phyloP scores from a whole-genome alignment of 2,797 vertebrate genomes.

The Epinephelus awoara region DNA sequence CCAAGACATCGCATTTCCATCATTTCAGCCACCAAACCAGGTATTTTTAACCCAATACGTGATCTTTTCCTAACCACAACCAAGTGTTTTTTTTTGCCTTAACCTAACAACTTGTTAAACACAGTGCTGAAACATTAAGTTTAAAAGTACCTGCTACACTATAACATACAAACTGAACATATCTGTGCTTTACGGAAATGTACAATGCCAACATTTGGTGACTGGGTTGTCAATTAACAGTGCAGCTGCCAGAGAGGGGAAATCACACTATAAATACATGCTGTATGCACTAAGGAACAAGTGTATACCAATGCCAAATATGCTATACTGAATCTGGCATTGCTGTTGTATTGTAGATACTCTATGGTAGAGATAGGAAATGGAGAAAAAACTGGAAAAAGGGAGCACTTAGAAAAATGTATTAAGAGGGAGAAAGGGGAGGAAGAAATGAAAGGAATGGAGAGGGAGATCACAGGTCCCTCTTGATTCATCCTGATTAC shows the following conservation, averaged over 20 bases:
- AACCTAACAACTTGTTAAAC: no score
- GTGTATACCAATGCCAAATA: constrained; percentile 9
- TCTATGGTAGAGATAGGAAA: not conserved
- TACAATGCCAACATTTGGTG: no score
- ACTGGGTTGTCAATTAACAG: constrained; percentile 15
- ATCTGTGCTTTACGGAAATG: no score
- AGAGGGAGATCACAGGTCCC: constrained; percentile 78
- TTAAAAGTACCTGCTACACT: no score
- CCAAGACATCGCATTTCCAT: no score
- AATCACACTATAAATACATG: constrained; percentile 11
- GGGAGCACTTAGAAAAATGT: not conserved
- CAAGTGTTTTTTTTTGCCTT: no score
- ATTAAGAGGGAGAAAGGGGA: constrained; percentile 22
- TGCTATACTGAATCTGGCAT: constrained; percentile 10
- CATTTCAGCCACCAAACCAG: no score
- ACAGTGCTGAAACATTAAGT: no score
- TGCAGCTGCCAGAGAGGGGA: constrained; percentile 16
- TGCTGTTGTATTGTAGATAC: constrained; percentile 14
- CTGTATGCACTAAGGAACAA: constrained; percentile 2
- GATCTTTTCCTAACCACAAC: no score
- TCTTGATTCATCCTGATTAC: constrained; percentile 83
- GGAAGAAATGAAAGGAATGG: constrained; percentile 59
- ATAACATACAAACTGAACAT: no score
- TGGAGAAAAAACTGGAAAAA: constrained; percentile 9
- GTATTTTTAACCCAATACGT: no score